Base-by-base conservation (phyloP, 2,113 vertebrate genomes). In the Carettochelys insculpta region DNA sequence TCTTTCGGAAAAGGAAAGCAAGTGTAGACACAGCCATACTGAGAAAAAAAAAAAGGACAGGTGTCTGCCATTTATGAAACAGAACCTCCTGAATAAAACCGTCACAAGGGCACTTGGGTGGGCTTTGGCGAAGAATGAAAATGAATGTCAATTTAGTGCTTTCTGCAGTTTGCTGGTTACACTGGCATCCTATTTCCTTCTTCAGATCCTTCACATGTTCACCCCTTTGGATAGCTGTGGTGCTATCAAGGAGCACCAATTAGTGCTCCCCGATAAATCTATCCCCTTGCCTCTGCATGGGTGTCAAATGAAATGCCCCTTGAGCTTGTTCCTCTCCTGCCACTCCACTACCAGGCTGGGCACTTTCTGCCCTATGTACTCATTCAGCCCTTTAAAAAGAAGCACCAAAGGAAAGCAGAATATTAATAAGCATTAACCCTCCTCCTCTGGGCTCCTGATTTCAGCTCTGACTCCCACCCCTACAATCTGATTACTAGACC, bases 271-370 rank as follows among this genome's bases (percentile, higher is more conserved):
- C 19, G 22, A 38, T 38, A 20, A 34, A 68, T 20, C 19, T 68
- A 38, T 38, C 17, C 19, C n/a, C 41, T 52, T 47, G 27, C 4
- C 16, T 34, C 2, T 5, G 38, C 58, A 86, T 47, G 41, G 2
- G 1, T 43, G 54, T 19, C 24, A 43, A 20, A 11, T 4, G 0
- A 2, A 75, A 53, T 11, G 11, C 4, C 77, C 11, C 50, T 65
- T 82, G n/a, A 90, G 73, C 4, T 56, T 9, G 3, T 20, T 78
- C 48, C 19, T 83, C 71, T 34, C 47, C 24, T 73, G 65, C 4
- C 13, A 76, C 43, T 65, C 9, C 41, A 77, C 27, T 22, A 53
- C 31, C 25, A 53, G n/a, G 0, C 29, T 83, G 22, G 50, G 29
- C 65, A 77, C 2, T 1, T 87, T 90, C 73, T 75, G n/a, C n/a